Percentiles rank a stretch among this genome's conserved stretches.
Conservation (phyloP, 2,113 vertebrate species). For the Corythoichthys haematopterus region DNA sequence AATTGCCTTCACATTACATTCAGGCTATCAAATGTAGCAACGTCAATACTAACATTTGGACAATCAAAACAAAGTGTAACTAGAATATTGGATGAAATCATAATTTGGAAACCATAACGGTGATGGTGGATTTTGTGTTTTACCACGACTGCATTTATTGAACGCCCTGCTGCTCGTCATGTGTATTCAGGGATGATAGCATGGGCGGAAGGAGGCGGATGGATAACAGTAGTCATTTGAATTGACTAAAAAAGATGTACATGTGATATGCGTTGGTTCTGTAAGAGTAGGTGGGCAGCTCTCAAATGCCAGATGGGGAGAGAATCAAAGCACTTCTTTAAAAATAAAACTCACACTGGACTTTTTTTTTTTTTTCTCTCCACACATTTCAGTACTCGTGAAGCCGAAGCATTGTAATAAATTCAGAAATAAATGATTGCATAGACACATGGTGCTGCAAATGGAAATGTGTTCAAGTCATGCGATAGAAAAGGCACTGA, state of each 20-base stretch:
- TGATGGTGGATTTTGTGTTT: neutral
- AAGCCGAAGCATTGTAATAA: neutral
- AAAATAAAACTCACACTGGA: slow-evolving; percentile 33
- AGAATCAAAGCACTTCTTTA: slow-evolving; percentile 46
- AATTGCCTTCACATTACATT: neutral
- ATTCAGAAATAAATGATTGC: neutral
- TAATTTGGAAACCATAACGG: neutral
- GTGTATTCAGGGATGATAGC: slow-evolving; percentile 13
- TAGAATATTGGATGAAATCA: neutral
- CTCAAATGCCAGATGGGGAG: slow-evolving; percentile 30
- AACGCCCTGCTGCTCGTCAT: neutral
- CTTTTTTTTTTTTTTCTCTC: slow-evolving; percentile 19
- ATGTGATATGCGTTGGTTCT: slow-evolving; percentile 46
- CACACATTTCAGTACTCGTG: slow-evolving; percentile 25
- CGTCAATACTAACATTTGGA: neutral
- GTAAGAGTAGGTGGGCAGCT: slow-evolving; percentile 45
- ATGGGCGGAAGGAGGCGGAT: slow-evolving; percentile 24
- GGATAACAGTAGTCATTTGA: slow-evolving; percentile 18
- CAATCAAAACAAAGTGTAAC: neutral
- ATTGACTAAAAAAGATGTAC: slow-evolving; percentile 23
- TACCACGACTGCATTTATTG: neutral
- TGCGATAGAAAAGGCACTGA: slow-evolving; percentile 1
- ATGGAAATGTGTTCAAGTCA: neutral
- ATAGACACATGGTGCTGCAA: neutral
- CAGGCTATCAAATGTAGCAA: neutral